Evolutionary conservation across 1,140 invertebrate genomes (phyloP).

Genomic region (Calosoma granatense): DNA sequence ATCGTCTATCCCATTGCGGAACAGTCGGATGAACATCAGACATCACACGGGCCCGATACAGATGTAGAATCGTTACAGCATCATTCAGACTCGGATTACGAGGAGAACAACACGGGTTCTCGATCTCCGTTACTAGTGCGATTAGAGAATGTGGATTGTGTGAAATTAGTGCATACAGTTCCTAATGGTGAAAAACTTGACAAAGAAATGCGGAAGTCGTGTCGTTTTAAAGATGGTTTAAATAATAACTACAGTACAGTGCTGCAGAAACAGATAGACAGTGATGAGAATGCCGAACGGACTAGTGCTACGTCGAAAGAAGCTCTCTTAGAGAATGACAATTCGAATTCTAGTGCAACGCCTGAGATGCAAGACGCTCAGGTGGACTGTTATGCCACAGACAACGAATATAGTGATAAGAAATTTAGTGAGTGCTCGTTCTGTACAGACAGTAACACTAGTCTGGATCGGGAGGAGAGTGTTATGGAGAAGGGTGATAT

Average conservation of each 20-base stretch:
- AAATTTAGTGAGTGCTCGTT: constrained; percentile 29
- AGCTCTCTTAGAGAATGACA: constrained; percentile 46
- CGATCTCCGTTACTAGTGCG: constrained; percentile 31
- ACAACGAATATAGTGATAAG: constrained; percentile 28
- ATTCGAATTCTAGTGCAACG: constrained; percentile 46
- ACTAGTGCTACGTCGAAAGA: constrained; percentile 53
- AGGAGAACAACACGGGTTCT: constrained; percentile 38
- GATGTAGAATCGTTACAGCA: constrained; percentile 42
- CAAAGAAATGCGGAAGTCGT: not conserved
- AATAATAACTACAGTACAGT: constrained; percentile 14
- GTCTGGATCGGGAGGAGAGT: constrained; percentile 23
- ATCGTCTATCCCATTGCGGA: constrained; percentile 77
- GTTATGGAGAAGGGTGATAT: not conserved
- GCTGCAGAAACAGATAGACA: constrained; percentile 18
- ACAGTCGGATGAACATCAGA: constrained; percentile 68
- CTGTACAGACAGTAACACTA: constrained; percentile 26
- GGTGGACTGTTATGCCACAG: constrained; percentile 23
- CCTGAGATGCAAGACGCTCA: constrained; percentile 38
- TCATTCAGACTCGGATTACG: constrained; percentile 37
- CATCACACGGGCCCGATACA: constrained; percentile 53
- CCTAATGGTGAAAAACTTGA: constrained; percentile 7
- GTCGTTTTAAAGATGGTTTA: not conserved
- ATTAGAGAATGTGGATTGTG: constrained; percentile 17
- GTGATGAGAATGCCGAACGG: constrained; percentile 36
- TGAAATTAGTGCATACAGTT: constrained; percentile 24